These are phyloP conservation scores for Ispidina picta DNA, from an alignment of 2,797 vertebrate species.

Conservation along the genomic window DNA sequence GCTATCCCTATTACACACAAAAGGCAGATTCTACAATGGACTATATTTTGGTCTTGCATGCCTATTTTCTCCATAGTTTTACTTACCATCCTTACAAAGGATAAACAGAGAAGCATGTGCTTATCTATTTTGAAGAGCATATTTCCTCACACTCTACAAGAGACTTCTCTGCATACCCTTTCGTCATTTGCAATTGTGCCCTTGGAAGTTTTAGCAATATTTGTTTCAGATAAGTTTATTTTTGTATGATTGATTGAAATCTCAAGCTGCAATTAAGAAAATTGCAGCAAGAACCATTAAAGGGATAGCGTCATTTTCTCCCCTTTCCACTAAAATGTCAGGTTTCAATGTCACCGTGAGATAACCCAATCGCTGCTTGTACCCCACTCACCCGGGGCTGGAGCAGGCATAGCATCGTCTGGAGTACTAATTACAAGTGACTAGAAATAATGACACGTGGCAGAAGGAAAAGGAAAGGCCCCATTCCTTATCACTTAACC, in stretches of 20 bases:
- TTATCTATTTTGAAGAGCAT: conserved; percentile 31
- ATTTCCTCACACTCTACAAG: neutral
- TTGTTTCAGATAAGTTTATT: conserved; percentile 56
- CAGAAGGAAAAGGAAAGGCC: conserved; percentile 50
- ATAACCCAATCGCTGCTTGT: conserved; percentile 58
- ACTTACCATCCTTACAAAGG: neutral
- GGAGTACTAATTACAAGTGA: conserved; percentile 65
- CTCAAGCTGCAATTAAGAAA: conserved; percentile 64
- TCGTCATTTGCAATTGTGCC: neutral
- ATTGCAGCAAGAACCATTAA: conserved; percentile 26
- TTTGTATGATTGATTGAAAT: conserved; percentile 42
- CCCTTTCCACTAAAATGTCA: conserved; percentile 54
- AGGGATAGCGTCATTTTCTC: conserved; percentile 42
- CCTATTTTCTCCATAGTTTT: neutral
- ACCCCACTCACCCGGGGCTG: neutral
- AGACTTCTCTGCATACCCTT: conserved; percentile 2
- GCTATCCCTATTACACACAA: neutral
- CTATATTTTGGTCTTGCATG: neutral
- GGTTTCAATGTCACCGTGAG: conserved; percentile 57
- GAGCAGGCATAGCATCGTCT: conserved; percentile 25
- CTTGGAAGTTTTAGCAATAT: conserved; percentile 33
- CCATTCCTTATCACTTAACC: neutral
- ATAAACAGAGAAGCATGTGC: conserved; percentile 21
- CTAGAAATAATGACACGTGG: conserved; percentile 38
- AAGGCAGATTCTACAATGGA: neutral